Base-by-base conservation (phyloP, 1,140 invertebrate species). In the Hetaerina americana region DNA sequence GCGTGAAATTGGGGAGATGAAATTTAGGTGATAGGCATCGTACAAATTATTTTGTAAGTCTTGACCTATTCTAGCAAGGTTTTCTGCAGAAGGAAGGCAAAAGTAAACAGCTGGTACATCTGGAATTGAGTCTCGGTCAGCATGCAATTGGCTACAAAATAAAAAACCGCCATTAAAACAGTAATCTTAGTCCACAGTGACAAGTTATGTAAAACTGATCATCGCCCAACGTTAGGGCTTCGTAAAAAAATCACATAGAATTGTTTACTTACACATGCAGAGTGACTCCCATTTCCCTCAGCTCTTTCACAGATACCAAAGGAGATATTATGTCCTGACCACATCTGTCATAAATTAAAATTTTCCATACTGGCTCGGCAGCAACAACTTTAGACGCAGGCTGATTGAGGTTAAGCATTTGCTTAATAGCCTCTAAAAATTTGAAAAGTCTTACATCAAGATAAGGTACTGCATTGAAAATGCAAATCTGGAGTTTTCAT, bases 31-130 rank as follows among this genome's bases (percentile, higher is more conserved):
- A 82, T 97, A 99, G 40, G 90, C 86, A 77, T 99, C 96, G 81
- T 99, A 99, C 24, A 97, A 82, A 27, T 92, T 90, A 82, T 92
- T 94, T 75, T 93, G 89, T 72, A 98, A 87, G 81, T 97, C 95
- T 83, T 97, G 92, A 71, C 90, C 91, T 74, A 99, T 98, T 76
- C 96, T 85, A 66, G 90, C 90, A 27, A 99, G 86, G 84, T 99
- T 99, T 81, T 99, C 96, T 79, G 98, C 94, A 28, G 91, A 93
- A n/a, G 98, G 96, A 75, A 93, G 87, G 81, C 98, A 97, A 81
- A 99, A 99, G 82, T 99, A 99, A 68, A 99, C 90, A 10, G 95
- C 96, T 74, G 97, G 96, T 18, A 98, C 97, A 85, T 99, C 98
- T 5, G 97, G 96, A 76, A 99, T 96, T 6, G 92, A 85, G 82